These are phyloP conservation scores for Agrilus mali DNA, from an alignment of 2,888 invertebrate species.

Conservation along the genomic window DNA sequence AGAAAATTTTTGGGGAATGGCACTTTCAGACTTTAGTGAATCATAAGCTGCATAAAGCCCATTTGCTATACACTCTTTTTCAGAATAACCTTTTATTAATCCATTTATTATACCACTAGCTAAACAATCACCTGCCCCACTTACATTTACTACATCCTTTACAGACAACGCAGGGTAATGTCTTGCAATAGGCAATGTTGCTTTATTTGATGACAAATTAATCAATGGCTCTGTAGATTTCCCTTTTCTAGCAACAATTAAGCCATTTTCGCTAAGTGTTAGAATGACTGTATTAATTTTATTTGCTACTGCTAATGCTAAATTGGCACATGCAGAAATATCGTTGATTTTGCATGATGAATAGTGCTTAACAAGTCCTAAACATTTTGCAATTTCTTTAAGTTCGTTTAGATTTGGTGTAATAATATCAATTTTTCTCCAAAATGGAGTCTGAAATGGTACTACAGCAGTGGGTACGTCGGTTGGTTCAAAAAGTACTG, in stretches of 20 bases:
- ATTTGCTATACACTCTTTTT: constrained; percentile 45
- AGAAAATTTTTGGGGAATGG: constrained; percentile 42
- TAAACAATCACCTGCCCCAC: constrained; percentile 75
- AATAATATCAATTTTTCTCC: constrained; percentile 42
- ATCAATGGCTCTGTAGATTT: constrained; percentile 20
- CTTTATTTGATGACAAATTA: no score
- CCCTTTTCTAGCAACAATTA: constrained; percentile 36
- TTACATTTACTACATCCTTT: constrained; percentile 51
- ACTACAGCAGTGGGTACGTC: constrained; percentile 65
- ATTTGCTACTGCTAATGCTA: constrained; percentile 30
- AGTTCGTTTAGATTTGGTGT: constrained; percentile 77
- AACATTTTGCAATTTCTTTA: constrained; percentile 46
- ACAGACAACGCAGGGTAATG: constrained; percentile 36
- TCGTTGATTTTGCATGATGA: constrained; percentile 24
- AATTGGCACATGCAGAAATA: constrained; percentile 20
- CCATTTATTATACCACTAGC: constrained; percentile 57
- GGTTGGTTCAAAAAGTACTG: constrained; percentile 86
- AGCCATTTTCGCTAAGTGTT: constrained; percentile 49
- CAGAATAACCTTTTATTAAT: constrained; percentile 40
- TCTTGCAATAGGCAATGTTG: constrained; percentile 17
- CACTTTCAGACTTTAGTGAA: constrained; percentile 44
- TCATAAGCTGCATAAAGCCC: constrained; percentile 50
- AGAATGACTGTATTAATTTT: constrained; percentile 45
- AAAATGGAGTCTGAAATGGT: constrained; percentile 43
- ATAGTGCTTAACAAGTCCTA: constrained; percentile 23